Evolutionary conservation across 2,797 vertebrate species (phyloP).

Genomic region (Knipowitschia caucasica): DNA sequence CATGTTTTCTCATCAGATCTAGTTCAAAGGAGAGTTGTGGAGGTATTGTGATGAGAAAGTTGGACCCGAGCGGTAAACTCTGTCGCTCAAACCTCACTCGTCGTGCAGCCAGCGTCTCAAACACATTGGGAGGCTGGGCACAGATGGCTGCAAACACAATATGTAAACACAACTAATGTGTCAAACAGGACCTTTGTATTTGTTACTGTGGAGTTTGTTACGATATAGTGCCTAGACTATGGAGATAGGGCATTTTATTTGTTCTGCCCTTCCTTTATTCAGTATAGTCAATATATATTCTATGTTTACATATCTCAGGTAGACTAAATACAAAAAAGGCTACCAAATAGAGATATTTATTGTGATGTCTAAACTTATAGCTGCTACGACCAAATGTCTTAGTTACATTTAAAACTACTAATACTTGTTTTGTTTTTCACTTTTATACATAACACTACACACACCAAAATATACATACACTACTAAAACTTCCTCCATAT

Average conservation of each 20-base stretch:
- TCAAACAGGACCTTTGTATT: conserved; percentile 36
- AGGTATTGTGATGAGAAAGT: conserved; percentile 57
- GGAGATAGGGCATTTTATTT: conserved; percentile 30
- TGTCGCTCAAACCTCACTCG: conserved; percentile 64
- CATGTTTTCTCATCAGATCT: conserved; percentile 37
- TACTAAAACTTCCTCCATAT: conserved; percentile 42
- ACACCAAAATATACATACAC: conserved; percentile 10
- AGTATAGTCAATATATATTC: conserved; percentile 17
- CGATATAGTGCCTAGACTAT: conserved; percentile 24
- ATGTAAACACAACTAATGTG: conserved; percentile 60
- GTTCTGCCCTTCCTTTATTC: conserved; percentile 19
- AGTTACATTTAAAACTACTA: conserved; percentile 29
- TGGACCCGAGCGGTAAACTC: conserved; percentile 65
- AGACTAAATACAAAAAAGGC: conserved; percentile 31
- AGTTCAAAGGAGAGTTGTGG: conserved; percentile 42
- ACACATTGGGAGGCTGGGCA: conserved; percentile 67
- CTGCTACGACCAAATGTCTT: conserved; percentile 56
- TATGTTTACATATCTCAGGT: conserved; percentile 53
- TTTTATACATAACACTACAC: conserved; percentile 5
- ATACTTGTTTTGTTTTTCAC: not conserved
- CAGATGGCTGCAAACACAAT: conserved; percentile 61
- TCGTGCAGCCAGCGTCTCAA: conserved; percentile 57
- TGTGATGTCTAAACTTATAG: conserved; percentile 33
- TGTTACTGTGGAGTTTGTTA: conserved; percentile 34
- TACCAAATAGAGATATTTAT: conserved; percentile 46